Evolutionary conservation across 2,888 invertebrate species (phyloP), one percentile per base, ranked within the genome.

Genomic region (Oscheius onirici): DNA sequence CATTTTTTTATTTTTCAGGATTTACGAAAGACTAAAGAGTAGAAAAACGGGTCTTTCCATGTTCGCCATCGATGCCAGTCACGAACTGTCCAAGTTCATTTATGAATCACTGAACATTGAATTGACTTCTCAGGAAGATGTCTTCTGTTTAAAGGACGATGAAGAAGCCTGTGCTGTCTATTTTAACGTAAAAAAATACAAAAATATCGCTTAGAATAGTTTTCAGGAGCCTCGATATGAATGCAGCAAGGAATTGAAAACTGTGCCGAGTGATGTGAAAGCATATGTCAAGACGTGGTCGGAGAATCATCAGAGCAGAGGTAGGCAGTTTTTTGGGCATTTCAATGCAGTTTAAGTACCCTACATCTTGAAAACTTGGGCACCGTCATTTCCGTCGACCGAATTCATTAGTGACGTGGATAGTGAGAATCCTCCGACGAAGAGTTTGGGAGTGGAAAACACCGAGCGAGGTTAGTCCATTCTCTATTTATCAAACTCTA

Each of bases 241-340:
- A 28, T 57, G 44, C 17, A 15, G n/a, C 34, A 43, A 46, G 11
- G 15, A 34, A 3, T 20, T 44, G 55, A 51, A 60, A 49, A 20
- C 34, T 15, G 10, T 26, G 22, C 15, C 28, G 40, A 52, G 22
- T 22, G 90, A 92, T 34, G 89, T 94, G 75, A 92, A 92, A 89
- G 92, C 95, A 89, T 95, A 94, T 71, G 93, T 96, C 76, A 96
- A 96, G 90, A 96, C 96, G 1, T 95, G 93, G 90, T 90, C 91
- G 76, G 93, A 93, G 85, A 94, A 92, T 90, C 95, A 95, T 88
- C 87, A 89, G 67, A 92, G 92, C 71, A 91, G 95, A 88, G 85
- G 89, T 89, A 80, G 60, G 68, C n/a, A 26, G 61, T 41, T 22
- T 73, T 58, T 65, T 40, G 11, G 46, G 0, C 10, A 34, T 28